Evolutionary conservation across 2,888 invertebrate genomes (phyloP).

Genomic region (Amiota minor): DNA sequence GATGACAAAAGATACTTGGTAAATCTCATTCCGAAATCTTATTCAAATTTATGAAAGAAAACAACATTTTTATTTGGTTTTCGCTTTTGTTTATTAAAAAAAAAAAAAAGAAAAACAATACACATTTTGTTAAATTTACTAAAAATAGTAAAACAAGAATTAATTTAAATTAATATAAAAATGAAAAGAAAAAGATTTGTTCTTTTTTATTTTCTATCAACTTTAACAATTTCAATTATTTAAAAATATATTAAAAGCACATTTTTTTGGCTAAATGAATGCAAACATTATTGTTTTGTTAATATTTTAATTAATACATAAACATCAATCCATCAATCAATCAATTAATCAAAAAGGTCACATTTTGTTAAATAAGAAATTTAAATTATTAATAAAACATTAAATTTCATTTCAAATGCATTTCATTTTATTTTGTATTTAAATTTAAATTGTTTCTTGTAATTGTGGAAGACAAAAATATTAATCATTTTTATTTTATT

Average conservation of each 20-base stretch:
- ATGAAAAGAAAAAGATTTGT: too few relatives aligned
- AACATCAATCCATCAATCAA: too few relatives aligned
- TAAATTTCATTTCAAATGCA: background rate
- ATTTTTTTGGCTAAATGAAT: background rate
- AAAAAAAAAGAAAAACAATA: background rate
- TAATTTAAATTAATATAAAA: background rate
- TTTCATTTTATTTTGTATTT: background rate
- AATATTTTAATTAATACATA: background rate
- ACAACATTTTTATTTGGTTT: background rate
- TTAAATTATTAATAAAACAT: too few relatives aligned
- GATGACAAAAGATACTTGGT: background rate
- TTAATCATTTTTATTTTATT: background rate
- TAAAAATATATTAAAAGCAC: background rate
- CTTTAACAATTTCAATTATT: background rate
- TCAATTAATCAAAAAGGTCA: slow-evolving; percentile 1
- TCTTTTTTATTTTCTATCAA: too few relatives aligned
- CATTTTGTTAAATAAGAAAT: background rate
- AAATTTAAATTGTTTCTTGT: background rate
- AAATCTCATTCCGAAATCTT: background rate
- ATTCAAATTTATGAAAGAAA: background rate
- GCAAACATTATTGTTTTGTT: slow-evolving; percentile 1
- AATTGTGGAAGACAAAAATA: background rate
- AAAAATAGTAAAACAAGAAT: background rate
- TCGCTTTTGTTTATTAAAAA: slow-evolving; percentile 1
- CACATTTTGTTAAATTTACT: slow-evolving; percentile 3